Base-by-base conservation (phyloP, 2,888 invertebrate genomes). In the Scaptomyza parva region DNA sequence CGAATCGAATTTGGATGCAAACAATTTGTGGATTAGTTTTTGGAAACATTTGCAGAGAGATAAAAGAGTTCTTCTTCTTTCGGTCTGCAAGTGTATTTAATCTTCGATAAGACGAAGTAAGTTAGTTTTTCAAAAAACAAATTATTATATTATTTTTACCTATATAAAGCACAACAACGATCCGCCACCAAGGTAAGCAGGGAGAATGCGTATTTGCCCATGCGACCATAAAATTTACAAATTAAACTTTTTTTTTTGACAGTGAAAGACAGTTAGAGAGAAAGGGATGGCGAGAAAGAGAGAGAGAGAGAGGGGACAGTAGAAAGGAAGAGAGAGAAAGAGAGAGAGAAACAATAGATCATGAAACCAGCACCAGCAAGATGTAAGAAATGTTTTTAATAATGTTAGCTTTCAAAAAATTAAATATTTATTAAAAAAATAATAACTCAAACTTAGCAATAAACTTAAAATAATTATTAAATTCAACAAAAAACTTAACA, bases 171-270 rank as follows among this genome's bases (percentile, higher is more conserved):
- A 93, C 94, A 95, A 93, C 95, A 95, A 90, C 94, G 93, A 91
- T 94, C 94, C 93, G 94, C 94, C 91, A 94, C 94, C 90, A 94
- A 93, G 92, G 94, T 94, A 92, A 95, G 92, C 92, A 95, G 93
- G 90, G 95, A 94, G 92, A 94, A 93, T 92, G 94, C 93, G 92
- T 94, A 93, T 92, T 94, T 94, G 89, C 94, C 93, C 92, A 95
- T 92, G 92, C 94, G 94, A 90, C 94, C 94, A 91, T 94, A 94
- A 89, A 94, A 92, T 92, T 93, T 94, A 93, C 94, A 94, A 86
- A 91, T 89, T 76, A 83, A 78, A 53, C 82, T 82, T 59, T 62
- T 26, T 33, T 86, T 82, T 59, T 62, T 33, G 33, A 70, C 63
- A 60, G 68, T 65, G 66, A 69, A 14, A 57, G 20, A 50, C 5